Conservation (phyloP, 2,888 invertebrate species). For the Julus scandinavius region DNA sequence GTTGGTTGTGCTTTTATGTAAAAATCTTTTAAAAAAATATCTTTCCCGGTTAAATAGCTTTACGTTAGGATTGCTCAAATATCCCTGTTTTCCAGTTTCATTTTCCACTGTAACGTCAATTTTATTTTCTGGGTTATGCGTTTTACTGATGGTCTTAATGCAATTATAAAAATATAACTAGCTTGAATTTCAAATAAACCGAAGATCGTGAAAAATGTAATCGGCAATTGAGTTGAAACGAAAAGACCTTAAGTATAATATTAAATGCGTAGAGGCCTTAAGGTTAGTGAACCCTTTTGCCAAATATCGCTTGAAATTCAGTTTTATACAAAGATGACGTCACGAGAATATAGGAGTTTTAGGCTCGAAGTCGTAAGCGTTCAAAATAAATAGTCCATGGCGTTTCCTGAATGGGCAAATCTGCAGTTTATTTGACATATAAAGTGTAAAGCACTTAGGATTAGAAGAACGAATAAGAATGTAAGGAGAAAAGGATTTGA, state of each 20-base stretch:
- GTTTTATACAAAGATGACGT: neutral
- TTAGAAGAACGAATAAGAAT: neutral
- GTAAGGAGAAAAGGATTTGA: constrained; percentile 6
- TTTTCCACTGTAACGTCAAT: neutral
- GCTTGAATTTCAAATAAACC: neutral
- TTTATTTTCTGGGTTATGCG: neutral
- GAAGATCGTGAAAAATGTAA: neutral
- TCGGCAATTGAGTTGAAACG: neutral
- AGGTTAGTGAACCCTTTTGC: neutral
- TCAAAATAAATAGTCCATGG: constrained; percentile 25
- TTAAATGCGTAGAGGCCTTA: neutral
- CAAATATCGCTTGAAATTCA: neutral
- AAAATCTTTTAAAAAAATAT: too few species aligned
- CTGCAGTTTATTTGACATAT: constrained; percentile 33
- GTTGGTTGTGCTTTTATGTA: too few species aligned
- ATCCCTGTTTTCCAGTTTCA: neutral
- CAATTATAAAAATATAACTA: neutral
- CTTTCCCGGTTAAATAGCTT: too few species aligned
- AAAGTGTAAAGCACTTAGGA: constrained; percentile 33
- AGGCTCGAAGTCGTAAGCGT: neutral
- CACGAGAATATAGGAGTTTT: neutral
- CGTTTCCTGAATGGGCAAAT: constrained; percentile 14
- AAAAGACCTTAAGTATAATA: neutral
- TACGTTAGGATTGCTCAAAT: too few species aligned
- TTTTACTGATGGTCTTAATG: neutral